Evolutionary conservation across 1,140 invertebrate species (phyloP), one percentile per base, ranked within the genome.

Genomic region (Drosophila eugracilis): DNA sequence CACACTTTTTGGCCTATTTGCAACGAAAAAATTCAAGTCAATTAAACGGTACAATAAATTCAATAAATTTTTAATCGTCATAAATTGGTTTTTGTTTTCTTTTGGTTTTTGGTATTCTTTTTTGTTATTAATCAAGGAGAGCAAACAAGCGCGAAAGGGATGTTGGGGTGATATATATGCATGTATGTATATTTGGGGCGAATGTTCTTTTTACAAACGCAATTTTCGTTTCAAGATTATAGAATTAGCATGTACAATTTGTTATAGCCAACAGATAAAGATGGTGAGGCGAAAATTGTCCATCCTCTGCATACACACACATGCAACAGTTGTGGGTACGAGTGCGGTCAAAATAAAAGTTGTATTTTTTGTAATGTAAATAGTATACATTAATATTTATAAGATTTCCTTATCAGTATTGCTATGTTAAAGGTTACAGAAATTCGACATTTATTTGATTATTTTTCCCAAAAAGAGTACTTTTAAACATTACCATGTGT

Each of bases 1-100:
- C 90, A 91, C 90, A 91, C 90, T 91, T 91, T 91, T 89, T 90
- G 90, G 90, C 90, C 90, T 91, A 91, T 91, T 91, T 90, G 88
- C 88, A 91, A 91, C 66, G 90, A 91, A 91, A 91, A 91, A 91
- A 91, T 69, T 91, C 81, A 78, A 89, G 84, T 91, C 86, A 91
- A 91, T 91, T 85, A 91, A 91, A 91, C 62, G 72, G 80, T 75
- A 63, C 86, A 88, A 58, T n/a, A 75, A 73, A 85, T 60, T 73
- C 57, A 54, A 72, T 80, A 63, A 17, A 69, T 80, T 69, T 58
- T 34, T 36, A 67, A 74, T 78, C 75, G 62, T 83, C 79, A 84
- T 76, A 79, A 85, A 75, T 89, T 86, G 78, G 69, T 58, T 26
- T 26, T 55, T 71, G 45, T 69, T 26, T 65, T 50, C 17, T 50